A percentile compares a stretch with the other conserved stretches of the same genome.
Conservation (phyloP, 2,113 vertebrate species). For the Merops nubicus region DNA sequence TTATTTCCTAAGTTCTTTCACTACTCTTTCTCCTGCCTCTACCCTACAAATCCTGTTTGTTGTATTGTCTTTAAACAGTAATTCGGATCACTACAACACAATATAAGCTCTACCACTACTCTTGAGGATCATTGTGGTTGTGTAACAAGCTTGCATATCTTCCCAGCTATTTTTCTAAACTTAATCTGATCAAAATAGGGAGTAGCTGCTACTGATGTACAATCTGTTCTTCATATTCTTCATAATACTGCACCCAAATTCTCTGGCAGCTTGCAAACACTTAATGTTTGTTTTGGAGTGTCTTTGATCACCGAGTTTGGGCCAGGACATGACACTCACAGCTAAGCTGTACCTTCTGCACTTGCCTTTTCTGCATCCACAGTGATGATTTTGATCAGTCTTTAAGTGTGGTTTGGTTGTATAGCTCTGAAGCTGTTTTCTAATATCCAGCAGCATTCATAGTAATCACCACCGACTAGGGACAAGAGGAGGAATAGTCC, state of each 20-base stretch:
- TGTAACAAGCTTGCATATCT: not conserved
- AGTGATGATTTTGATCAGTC: not conserved
- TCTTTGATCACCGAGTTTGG: constrained; percentile 25
- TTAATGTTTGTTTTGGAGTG: constrained; percentile 51
- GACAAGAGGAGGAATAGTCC: not conserved
- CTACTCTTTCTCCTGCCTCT: not conserved
- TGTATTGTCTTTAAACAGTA: not conserved
- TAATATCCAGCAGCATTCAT: not conserved
- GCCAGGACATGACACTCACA: constrained; percentile 27
- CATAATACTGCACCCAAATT: constrained; percentile 70
- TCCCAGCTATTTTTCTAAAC: not conserved
- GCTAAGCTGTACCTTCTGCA: not conserved
- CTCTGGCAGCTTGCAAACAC: constrained; percentile 59
- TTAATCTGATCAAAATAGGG: constrained; percentile 23
- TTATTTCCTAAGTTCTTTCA: not conserved
- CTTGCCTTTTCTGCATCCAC: constrained; percentile 7
- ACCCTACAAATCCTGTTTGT: not conserved
- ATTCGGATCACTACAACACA: not conserved
- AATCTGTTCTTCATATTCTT: constrained; percentile 66
- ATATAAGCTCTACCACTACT: not conserved
- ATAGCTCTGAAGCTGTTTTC: not conserved
- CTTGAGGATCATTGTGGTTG: not conserved
- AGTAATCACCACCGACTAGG: not conserved
- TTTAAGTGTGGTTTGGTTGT: not conserved
- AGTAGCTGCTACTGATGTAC: constrained; percentile 44